phyloP scores from a whole-genome alignment of 2,797 vertebrate species.

The Coracias cyanogaster region DNA sequence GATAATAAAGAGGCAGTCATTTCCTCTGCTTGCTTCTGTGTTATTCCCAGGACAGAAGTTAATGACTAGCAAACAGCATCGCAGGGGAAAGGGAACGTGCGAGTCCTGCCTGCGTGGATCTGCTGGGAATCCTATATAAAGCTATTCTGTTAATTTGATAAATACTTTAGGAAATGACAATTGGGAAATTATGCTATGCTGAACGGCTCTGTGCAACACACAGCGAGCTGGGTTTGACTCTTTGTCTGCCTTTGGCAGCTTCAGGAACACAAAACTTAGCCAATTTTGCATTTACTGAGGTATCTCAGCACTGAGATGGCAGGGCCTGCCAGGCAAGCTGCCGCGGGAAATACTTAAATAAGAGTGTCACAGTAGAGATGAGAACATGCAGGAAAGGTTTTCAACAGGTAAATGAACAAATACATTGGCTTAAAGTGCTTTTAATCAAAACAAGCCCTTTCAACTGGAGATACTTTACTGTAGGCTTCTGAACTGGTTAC shows the following conservation, averaged over 20 bases:
- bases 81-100: background rate
- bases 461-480: background rate
- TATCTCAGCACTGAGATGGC: background rate
- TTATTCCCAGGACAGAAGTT: constrained; percentile 18
- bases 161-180: background rate
- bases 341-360: background rate
- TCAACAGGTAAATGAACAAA: background rate
- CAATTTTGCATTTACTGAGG: background rate
- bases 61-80: background rate
- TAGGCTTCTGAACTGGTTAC: background rate
- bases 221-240: background rate
- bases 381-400: background rate
- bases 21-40: background rate
- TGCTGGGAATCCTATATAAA: constrained; percentile 12
- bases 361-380: background rate
- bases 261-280: background rate
- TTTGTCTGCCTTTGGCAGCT: background rate
- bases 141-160: constrained; percentile 5
- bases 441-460: background rate
- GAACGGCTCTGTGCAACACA: background rate
- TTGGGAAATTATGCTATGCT: background rate
- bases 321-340: fast-evolving
- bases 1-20: background rate
- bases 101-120: background rate
- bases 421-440: background rate